phyloP scores from a whole-genome alignment of 2,888 invertebrate species.

The Lampropteryx suffumata region DNA sequence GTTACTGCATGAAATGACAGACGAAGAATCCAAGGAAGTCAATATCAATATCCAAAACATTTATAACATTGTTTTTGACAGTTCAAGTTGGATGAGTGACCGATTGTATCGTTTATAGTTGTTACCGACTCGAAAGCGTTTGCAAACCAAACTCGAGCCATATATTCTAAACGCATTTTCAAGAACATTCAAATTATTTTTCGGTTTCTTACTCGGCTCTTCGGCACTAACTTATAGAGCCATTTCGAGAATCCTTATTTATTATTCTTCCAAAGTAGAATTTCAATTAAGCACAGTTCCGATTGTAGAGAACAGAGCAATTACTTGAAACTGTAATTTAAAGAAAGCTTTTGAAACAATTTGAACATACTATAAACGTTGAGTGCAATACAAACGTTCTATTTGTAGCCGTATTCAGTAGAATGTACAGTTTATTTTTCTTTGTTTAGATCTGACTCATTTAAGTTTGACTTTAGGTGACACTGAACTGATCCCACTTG shows the following conservation, averaged over 20 bases:
- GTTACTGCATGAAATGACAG: no score
- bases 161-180: background rate
- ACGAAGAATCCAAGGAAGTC: no score
- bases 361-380: constrained; percentile 17
- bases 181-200: no score
- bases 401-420: constrained; percentile 9
- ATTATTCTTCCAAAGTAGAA: constrained; percentile 25
- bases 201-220: background rate
- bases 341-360: constrained; percentile 31
- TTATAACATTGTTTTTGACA: no score
- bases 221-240: background rate
- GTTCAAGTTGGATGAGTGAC: no score
- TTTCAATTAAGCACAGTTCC: constrained; percentile 34
- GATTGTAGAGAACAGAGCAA: constrained; percentile 29
- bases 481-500: constrained; percentile 29
- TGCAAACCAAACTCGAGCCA: no score
- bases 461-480: constrained; percentile 18
- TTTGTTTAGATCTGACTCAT: constrained; percentile 1
- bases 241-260: constrained; percentile 21
- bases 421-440: background rate
- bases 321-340: constrained; percentile 35
- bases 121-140: no score
- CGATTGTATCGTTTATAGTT: no score
- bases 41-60: no score
- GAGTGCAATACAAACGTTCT: background rate